Evolutionary conservation across 2,113 vertebrate species (phyloP), one percentile per base, ranked within the genome.

Genomic region (Forbesichthys papilliferus): DNA sequence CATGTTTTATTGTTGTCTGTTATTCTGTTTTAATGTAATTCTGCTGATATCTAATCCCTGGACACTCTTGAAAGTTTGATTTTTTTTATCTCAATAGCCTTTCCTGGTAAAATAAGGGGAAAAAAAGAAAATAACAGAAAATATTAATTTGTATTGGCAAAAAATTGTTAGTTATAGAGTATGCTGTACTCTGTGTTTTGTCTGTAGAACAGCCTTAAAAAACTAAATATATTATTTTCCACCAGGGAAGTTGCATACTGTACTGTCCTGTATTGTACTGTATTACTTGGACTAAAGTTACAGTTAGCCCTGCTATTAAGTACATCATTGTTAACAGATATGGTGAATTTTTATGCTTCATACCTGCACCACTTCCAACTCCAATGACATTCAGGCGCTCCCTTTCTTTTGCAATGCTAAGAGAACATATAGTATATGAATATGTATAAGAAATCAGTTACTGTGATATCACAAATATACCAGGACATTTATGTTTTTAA

Each of bases 351-450:
- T 3, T 11, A 12, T 12, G 7, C 14, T 58, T 77, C 92, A 93
- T 87, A 95, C 95, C 94, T 81, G 90, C 89, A 75, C 94, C 94
- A 16, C 94, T 95, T 84, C 95, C 95, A 59, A 96, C 91, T 74
- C 94, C 94, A 67, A 96, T 90, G n/a, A 96, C 83, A 59, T 75
- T 93, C 48, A 96, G 75, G 53, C 86, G 86, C 0, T 90, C 74
- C 78, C 90, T 92, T 77, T 93, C 94, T 11, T 81, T 3, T 78
- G 93, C 93, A 0, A 95, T 71, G 20, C 95, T 95, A 84, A 81
- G 59, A 52, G 33, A n/a, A 82, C 14, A 63, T 8, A 42, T 42
- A 6, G 36, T 42, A 42, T 42, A 27, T 42, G 36, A 5, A 42
- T 5, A 42, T 42, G 7, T 42, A 6, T 8, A 56, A 52, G 36